These are phyloP conservation scores for Cheilosia pagana DNA, from an alignment of 2,888 invertebrate species.

Conservation along the genomic window DNA sequence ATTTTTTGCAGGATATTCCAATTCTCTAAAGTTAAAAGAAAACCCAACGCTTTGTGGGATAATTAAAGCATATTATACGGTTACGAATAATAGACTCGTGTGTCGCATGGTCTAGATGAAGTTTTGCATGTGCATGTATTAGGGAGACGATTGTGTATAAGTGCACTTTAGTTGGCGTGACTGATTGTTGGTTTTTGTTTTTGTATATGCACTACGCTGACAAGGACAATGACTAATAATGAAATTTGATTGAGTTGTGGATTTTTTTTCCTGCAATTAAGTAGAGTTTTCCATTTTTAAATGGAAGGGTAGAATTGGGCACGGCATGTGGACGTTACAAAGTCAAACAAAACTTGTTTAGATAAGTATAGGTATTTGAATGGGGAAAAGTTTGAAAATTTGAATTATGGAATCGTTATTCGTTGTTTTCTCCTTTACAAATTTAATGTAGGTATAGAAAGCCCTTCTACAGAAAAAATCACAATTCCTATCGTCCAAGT, in stretches of 20 bases:
- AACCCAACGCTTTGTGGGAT: not conserved
- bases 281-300: constrained; percentile 1
- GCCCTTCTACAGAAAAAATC: too few relatives aligned
- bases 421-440: too few relatives aligned
- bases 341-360: not conserved
- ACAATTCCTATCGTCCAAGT: too few relatives aligned
- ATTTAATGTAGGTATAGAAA: too few relatives aligned
- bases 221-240: constrained; percentile 66
- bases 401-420: not conserved
- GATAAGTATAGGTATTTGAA: not conserved
- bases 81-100: constrained; percentile 4
- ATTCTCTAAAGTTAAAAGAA: constrained; percentile 10
- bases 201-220: constrained; percentile 4
- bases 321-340: not conserved
- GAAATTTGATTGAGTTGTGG: constrained; percentile 34
- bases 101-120: not conserved
- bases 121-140: constrained; percentile 24
- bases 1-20: constrained; percentile 17
- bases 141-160: constrained; percentile 13
- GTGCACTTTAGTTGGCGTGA: constrained; percentile 51
- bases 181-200: constrained; percentile 21
- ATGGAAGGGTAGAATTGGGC: constrained; percentile 11
- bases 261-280: constrained; percentile 7
- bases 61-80: constrained; percentile 7
- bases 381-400: not conserved